Evolutionary conservation across 2,888 invertebrate genomes (phyloP).

Genomic region (Xanthostigma xanthostigma): DNA sequence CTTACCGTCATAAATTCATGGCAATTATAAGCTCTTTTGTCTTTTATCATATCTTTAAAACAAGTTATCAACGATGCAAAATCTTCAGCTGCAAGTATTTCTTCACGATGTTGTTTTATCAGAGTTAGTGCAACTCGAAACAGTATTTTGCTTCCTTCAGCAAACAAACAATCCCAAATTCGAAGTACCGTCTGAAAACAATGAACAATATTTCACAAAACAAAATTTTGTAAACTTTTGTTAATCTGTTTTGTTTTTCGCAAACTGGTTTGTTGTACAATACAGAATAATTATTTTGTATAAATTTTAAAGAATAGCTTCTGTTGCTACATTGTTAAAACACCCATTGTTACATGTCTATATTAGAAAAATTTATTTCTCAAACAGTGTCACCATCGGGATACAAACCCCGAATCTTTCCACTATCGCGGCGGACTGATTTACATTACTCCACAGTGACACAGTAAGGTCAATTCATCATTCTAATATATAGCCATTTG

Average conservation of each 20-base stretch:
- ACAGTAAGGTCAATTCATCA: too few species aligned
- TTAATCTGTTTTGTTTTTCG: not conserved
- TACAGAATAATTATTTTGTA: conserved; percentile 4
- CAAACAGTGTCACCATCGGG: too few species aligned
- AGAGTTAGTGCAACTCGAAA: conserved; percentile 79
- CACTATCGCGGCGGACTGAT: too few species aligned
- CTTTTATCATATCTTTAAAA: conserved; percentile 68
- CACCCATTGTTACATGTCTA: too few species aligned
- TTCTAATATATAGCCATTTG: too few species aligned
- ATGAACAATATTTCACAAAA: conserved; percentile 6
- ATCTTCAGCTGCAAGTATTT: conserved; percentile 62
- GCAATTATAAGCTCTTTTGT: conserved; percentile 65
- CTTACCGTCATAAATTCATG: conserved; percentile 78
- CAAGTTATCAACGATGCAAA: conserved; percentile 68
- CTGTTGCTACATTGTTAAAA: too few species aligned
- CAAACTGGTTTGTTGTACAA: not conserved
- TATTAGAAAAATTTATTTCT: too few species aligned
- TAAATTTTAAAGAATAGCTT: too few species aligned
- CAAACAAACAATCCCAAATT: conserved; percentile 92
- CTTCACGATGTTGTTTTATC: conserved; percentile 54
- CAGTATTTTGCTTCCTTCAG: conserved; percentile 85
- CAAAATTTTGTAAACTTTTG: too few species aligned
- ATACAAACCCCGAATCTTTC: too few species aligned
- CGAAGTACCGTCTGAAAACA: conserved; percentile 63
- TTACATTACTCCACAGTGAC: too few species aligned